Conservation (phyloP, 2,113 vertebrate genomes). For the Pomatorhinus ruficollis region DNA sequence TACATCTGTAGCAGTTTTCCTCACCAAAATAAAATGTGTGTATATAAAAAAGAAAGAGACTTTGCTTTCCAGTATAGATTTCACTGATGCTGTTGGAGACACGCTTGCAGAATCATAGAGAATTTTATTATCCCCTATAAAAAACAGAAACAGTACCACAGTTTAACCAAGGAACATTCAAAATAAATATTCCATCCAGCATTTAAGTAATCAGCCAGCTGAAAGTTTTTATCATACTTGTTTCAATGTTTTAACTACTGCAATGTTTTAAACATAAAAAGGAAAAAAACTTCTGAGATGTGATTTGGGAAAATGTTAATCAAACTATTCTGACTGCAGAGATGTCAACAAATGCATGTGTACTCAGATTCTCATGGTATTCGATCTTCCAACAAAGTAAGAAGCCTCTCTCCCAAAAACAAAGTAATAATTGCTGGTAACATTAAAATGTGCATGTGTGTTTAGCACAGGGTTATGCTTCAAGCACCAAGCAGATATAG, state of each 20-base stretch:
- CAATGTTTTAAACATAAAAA: background rate
- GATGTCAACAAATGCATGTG: background rate
- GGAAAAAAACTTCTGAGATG: background rate
- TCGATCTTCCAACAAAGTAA: background rate
- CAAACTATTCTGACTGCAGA: background rate
- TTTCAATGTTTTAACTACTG: background rate
- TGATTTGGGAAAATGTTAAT: background rate
- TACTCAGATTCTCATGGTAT: background rate
- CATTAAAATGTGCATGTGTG: background rate
- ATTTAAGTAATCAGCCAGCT: background rate
- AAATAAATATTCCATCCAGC: background rate
- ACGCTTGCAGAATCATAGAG: background rate
- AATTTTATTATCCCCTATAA: background rate
- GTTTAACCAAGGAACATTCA: background rate
- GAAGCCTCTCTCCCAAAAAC: background rate
- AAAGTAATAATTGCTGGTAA: background rate
- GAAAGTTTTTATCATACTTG: background rate
- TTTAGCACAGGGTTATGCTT: background rate
- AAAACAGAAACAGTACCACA: background rate
- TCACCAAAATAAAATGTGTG: background rate
- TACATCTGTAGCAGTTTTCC: background rate
- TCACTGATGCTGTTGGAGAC: background rate
- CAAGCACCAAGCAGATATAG: background rate
- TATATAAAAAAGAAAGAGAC: background rate
- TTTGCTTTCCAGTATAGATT: background rate